phyloP scores from a whole-genome alignment of 2,888 invertebrate genomes.

The Orthonychiurus folsomi region DNA sequence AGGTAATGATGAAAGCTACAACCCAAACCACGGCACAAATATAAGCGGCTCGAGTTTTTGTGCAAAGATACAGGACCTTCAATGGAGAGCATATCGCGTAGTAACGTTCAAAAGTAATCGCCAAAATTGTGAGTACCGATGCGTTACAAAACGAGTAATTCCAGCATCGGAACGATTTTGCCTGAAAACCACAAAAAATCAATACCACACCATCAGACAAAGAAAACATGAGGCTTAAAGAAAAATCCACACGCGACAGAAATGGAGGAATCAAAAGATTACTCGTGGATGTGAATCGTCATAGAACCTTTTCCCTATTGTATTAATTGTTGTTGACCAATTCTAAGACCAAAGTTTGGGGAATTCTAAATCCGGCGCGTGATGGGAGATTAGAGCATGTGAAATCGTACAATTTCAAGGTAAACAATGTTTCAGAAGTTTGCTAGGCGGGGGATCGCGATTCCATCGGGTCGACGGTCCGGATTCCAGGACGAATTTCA shows the following conservation, averaged over 20 bases:
- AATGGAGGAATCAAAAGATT: too few relatives aligned
- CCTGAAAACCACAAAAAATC: slow-evolving; percentile 53
- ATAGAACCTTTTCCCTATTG: neutral
- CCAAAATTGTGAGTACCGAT: slow-evolving; percentile 81
- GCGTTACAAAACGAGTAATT: slow-evolving; percentile 84
- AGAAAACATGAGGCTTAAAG: neutral
- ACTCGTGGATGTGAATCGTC: neutral
- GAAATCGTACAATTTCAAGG: too few relatives aligned
- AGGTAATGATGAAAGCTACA: slow-evolving; percentile 72
- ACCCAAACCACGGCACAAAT: slow-evolving; percentile 77
- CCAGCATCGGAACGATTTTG: slow-evolving; percentile 83
- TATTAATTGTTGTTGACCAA: too few relatives aligned
- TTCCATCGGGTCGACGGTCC: too few relatives aligned
- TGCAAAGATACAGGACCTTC: slow-evolving; percentile 80
- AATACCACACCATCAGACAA: neutral
- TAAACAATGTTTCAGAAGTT: too few relatives aligned
- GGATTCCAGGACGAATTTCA: too few relatives aligned
- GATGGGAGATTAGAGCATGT: too few relatives aligned
- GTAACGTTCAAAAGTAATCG: slow-evolving; percentile 84
- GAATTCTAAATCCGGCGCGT: too few relatives aligned
- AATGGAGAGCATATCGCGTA: slow-evolving; percentile 87
- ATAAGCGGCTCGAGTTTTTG: slow-evolving; percentile 70
- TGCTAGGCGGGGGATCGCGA: too few relatives aligned
- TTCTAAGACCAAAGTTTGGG: too few relatives aligned
- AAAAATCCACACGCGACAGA: too few relatives aligned